These are phyloP conservation scores for Drosophila novamexicana DNA, from an alignment of 1,140 invertebrate species.

Conservation along the genomic window DNA sequence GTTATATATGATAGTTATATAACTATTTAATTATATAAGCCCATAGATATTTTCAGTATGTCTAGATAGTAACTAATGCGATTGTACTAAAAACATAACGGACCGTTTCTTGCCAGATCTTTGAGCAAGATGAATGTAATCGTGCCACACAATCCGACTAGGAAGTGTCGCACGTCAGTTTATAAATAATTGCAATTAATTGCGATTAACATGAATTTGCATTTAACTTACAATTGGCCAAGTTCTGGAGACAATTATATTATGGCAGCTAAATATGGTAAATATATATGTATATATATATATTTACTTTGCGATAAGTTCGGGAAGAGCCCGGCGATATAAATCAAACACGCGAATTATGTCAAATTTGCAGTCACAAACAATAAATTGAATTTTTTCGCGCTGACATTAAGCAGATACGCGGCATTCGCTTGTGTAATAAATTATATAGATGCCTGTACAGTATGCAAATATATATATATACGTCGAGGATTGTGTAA, in stretches of 20 bases:
- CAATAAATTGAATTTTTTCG: constrained; percentile 67
- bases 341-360: constrained; percentile 72
- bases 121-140: constrained; percentile 70
- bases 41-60: too few species aligned
- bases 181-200: constrained; percentile 75
- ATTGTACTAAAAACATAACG: too few species aligned
- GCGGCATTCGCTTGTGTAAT: constrained; percentile 51
- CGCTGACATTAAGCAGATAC: constrained; percentile 70
- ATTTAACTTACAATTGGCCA: constrained; percentile 53
- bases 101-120: constrained; percentile 8
- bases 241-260: constrained; percentile 19
- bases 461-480: constrained; percentile 11
- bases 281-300: background rate
- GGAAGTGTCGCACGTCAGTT: constrained; percentile 65
- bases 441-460: constrained; percentile 45
- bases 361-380: constrained; percentile 76
- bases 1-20: too few species aligned
- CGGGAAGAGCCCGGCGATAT: constrained; percentile 32
- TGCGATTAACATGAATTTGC: constrained; percentile 57
- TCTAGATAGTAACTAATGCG: too few species aligned
- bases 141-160: constrained; percentile 30
- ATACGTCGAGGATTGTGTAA: constrained; percentile 53
- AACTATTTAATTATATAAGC: too few species aligned
- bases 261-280: background rate
- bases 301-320: background rate